Base-by-base conservation (phyloP, 2,113 vertebrate genomes). In the Marmota monax region DNA sequence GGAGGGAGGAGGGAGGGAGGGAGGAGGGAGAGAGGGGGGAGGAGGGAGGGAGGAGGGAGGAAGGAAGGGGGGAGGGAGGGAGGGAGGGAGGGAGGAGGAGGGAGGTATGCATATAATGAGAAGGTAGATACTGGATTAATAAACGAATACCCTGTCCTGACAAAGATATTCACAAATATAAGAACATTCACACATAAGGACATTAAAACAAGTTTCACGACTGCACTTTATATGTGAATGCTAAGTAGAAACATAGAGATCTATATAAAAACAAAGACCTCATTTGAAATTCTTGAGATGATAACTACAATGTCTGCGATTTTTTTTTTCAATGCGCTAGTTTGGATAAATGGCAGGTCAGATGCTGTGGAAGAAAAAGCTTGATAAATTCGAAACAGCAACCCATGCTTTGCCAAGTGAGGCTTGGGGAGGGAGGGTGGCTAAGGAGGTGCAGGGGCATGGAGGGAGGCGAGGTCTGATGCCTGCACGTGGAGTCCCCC, bases 21-120 rank as follows among this genome's bases (percentile, higher is more conserved):
- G 4, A 1, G 42, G 1, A 6, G 42, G 42, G n/a, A n/a, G n/a
- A n/a, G n/a, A n/a, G n/a, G n/a, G 1, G 42, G 42, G 6, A 6
- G 42, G 6, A 6, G 42, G 42, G 6, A 42, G 42, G 42, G 42
- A 42, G 42, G 42, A 42, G 42, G 42, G 42, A 42, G 42, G 6
- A 6, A 42, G 42, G 5, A 6, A 42, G 42, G 42, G 42, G 5
- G 42, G 42, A 42, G 42, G 42, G 1, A 42, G 42, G 1, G 5
- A 42, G 42, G 42, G 42, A 6, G 5, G 42, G 4, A 5, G 42
- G 42, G 6, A 5, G 42, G 42, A 42, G 17, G 17, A 17, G 18
- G 56, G 6, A 69, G 45, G 45, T 32, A 37, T 8, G 17, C 29
- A 32, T 1, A 27, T 23, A 61, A 70, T 22, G 11, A 79, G 23